Conservation (phyloP, 2,113 vertebrate genomes). For the Laterallus jamaicensis region DNA sequence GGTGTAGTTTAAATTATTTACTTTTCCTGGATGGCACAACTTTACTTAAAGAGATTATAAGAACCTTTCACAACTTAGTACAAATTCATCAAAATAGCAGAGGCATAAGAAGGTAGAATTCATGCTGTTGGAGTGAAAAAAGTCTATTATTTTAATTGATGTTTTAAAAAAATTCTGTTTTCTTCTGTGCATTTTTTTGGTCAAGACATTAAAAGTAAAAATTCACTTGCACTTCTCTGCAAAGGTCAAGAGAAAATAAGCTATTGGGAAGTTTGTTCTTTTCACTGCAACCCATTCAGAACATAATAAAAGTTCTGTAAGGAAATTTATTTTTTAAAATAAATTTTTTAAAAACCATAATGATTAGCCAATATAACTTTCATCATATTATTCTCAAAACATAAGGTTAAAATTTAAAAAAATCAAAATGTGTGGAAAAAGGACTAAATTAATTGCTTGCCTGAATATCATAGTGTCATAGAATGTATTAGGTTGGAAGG, state of each 20-base stretch:
- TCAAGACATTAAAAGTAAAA: not conserved
- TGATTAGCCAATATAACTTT: not conserved
- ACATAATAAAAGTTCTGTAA: not conserved
- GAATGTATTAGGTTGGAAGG: too few relatives aligned
- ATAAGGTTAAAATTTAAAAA: not conserved
- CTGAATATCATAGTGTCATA: too few relatives aligned
- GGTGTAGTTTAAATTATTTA: not conserved
- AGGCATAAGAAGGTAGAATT: not conserved
- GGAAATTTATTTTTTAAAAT: not conserved
- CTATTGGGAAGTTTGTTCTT: not conserved
- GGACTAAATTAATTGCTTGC: too few relatives aligned
- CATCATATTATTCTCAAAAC: not conserved
- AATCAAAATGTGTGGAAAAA: too few relatives aligned
- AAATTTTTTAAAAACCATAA: not conserved
- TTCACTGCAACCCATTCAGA: not conserved
- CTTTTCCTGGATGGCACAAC: not conserved
- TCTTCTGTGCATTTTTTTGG: not conserved
- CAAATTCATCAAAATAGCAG: not conserved
- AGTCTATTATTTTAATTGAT: not conserved
- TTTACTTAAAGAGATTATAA: not conserved
- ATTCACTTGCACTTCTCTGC: not conserved
- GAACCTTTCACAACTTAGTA: not conserved
- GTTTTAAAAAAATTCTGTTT: accelerated
- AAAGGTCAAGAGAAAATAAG: not conserved
- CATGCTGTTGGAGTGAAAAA: not conserved